phyloP scores from a whole-genome alignment of 2,113 vertebrate genomes.

The Cygnus atratus region DNA sequence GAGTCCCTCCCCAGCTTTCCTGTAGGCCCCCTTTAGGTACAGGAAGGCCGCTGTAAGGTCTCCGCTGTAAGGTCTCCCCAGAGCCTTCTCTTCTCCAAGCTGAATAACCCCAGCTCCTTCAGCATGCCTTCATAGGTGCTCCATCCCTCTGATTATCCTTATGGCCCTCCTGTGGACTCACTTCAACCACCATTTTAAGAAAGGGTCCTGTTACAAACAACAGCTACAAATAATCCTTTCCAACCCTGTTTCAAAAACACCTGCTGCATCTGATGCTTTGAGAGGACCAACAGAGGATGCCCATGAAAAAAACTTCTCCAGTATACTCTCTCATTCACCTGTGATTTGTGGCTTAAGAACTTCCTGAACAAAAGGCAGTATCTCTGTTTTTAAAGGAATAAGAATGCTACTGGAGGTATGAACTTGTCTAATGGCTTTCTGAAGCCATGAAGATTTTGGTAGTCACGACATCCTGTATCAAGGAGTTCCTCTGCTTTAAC shows the following conservation, averaged over 20 bases:
- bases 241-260: neutral
- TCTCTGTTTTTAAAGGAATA: neutral
- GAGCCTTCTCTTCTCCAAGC: no score
- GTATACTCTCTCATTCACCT: neutral
- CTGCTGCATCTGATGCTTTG: neutral
- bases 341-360: neutral
- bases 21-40: no score
- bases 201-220: neutral
- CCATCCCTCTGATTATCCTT: no score
- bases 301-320: neutral
- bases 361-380: neutral
- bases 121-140: no score
- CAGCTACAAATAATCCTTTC: neutral
- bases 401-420: neutral
- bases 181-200: neutral
- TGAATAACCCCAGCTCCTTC: no score
- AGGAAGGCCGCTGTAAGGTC: no score
- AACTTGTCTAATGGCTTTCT: neutral
- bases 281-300: neutral
- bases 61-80: no score
- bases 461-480: neutral
- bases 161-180: no score
- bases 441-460: neutral
- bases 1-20: no score
- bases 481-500: neutral